These are phyloP conservation scores for Aphelocoma coerulescens DNA, from an alignment of 2,113 vertebrate species.

Conservation along the genomic window DNA sequence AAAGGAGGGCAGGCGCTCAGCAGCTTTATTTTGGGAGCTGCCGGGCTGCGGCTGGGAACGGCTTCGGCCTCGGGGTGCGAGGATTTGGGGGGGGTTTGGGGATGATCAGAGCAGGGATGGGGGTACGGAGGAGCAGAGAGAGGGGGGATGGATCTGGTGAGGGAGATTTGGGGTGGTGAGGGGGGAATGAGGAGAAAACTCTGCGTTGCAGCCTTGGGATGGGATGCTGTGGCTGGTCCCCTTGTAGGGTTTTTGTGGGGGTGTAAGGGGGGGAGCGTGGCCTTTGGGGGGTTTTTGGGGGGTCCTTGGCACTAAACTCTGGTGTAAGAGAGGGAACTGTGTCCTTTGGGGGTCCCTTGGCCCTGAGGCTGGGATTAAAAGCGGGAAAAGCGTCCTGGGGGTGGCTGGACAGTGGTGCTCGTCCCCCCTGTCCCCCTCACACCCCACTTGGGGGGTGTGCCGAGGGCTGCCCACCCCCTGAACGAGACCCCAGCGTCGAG, in stretches of 20 bases:
- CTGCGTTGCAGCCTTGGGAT: rapidly evolving
- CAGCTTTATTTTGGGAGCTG: not conserved
- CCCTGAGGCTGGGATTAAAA: rapidly evolving
- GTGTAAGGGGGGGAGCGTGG: rapidly evolving
- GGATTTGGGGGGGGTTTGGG: not conserved
- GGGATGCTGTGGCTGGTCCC: not conserved
- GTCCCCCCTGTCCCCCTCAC: not conserved
- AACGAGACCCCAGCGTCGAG: rapidly evolving
- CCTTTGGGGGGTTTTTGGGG: not conserved
- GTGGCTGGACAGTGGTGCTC: not conserved
- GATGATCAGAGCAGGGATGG: rapidly evolving
- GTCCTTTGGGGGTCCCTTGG: not conserved
- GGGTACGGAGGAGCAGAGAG: rapidly evolving
- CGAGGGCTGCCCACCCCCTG: not conserved
- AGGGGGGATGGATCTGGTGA: rapidly evolving
- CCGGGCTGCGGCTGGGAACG: not conserved
- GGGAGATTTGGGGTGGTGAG: not conserved
- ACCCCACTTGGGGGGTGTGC: rapidly evolving
- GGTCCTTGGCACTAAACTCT: not conserved
- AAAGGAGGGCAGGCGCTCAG: not conserved
- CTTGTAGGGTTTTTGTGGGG: rapidly evolving
- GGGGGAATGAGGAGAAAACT: not conserved
- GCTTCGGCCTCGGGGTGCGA: not conserved
- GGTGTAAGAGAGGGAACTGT: rapidly evolving
- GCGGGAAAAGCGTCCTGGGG: not conserved